Conservation (phyloP, 2,888 invertebrate genomes). For the Limnephilus rhombicus region DNA sequence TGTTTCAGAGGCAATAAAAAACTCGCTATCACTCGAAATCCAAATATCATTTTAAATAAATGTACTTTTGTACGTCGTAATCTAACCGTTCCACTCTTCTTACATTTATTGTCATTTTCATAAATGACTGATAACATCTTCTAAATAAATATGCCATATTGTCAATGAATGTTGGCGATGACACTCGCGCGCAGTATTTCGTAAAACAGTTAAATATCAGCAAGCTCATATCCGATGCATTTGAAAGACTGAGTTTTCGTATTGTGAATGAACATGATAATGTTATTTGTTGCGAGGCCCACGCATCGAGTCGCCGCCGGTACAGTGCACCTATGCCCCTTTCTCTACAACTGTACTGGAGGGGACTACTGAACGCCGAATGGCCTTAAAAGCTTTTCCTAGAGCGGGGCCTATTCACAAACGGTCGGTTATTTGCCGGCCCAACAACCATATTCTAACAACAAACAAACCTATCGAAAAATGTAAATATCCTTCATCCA, state of each 20-base stretch:
- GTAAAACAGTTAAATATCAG: too few species aligned
- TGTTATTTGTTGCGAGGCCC: not conserved
- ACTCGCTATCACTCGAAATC: too few species aligned
- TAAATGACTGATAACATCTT: too few species aligned
- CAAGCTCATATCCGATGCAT: not conserved
- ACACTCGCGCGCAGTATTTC: too few species aligned
- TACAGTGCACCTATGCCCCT: conserved; percentile 47
- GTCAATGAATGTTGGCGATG: too few species aligned
- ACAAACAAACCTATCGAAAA: conserved; percentile 8
- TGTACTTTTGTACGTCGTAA: not conserved
- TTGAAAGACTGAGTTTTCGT: not conserved
- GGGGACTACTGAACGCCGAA: conserved; percentile 30
- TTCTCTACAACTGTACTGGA: conserved; percentile 49
- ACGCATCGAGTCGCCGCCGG: not conserved
- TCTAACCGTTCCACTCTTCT: not conserved
- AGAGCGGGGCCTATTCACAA: conserved; percentile 49
- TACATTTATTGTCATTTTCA: too few species aligned
- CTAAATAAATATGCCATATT: too few species aligned
- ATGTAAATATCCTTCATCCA: not conserved
- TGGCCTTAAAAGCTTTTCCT: conserved; percentile 59
- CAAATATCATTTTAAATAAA: too few species aligned
- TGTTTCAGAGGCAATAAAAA: too few species aligned
- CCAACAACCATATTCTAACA: conserved; percentile 49
- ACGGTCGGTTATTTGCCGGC: conserved; percentile 53
- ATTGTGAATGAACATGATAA: not conserved